phyloP scores from a whole-genome alignment of 2,113 vertebrate genomes.

The Syrmaticus mikado region DNA sequence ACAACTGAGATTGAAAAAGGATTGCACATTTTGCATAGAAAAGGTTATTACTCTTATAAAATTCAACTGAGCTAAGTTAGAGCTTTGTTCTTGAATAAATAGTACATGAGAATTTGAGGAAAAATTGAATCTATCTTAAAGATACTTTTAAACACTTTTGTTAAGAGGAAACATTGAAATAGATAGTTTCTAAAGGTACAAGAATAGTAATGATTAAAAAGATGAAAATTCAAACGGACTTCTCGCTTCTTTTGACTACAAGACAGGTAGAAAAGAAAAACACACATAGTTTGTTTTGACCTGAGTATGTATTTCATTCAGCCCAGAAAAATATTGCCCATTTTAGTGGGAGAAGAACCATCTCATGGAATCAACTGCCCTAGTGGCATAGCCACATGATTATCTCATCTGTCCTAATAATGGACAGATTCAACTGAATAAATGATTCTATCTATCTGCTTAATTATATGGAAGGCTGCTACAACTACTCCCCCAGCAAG shows the following conservation, averaged over 20 bases:
- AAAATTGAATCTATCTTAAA: background rate
- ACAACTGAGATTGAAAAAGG: background rate
- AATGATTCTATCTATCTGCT: background rate
- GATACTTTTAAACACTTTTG: too few species aligned
- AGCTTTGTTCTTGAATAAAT: background rate
- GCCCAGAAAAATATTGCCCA: background rate
- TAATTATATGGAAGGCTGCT: background rate
- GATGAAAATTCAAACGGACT: background rate
- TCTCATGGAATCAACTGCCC: background rate
- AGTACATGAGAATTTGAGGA: background rate
- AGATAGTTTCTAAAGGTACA: background rate
- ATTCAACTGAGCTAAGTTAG: background rate
- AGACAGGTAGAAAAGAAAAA: background rate
- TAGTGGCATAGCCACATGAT: accelerated
- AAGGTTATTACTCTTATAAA: background rate
- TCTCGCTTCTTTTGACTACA: background rate
- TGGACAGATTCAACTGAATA: background rate
- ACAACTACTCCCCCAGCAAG: background rate
- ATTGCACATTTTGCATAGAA: background rate
- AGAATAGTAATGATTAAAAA: background rate
- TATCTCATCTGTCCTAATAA: background rate
- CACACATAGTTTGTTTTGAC: background rate
- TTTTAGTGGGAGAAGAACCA: accelerated
- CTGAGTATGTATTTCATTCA: background rate
- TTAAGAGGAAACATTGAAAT: background rate